These are phyloP conservation scores for Sclerurus mexicanus DNA, from an alignment of 2,113 vertebrate genomes.

Conservation along the genomic window DNA sequence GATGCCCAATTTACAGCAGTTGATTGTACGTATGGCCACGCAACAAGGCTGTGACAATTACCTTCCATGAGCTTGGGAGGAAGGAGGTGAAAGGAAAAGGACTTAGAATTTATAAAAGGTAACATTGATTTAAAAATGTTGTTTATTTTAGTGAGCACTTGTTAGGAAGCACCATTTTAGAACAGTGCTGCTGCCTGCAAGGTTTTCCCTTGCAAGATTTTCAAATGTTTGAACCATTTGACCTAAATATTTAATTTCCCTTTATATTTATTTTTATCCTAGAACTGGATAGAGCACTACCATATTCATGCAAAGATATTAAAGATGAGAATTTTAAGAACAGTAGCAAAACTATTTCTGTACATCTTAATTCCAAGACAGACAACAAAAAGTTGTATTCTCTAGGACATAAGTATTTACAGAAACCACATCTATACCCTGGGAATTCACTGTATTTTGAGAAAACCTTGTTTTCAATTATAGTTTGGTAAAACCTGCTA, in stretches of 20 bases:
- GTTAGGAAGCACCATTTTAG: background rate
- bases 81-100: background rate
- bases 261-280: slow-evolving; percentile 3
- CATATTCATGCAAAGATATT: background rate
- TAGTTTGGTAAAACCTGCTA: slow-evolving; percentile 23
- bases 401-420: background rate
- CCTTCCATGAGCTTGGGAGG: background rate
- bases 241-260: background rate
- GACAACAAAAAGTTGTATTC: background rate
- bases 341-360: background rate
- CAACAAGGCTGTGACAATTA: background rate
- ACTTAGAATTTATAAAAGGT: background rate
- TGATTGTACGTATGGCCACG: rapidly evolving
- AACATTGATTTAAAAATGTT: background rate
- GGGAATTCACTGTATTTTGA: slow-evolving; percentile 11
- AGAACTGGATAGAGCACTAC: background rate
- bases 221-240: background rate
- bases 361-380: background rate
- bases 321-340: background rate
- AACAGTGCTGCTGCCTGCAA: background rate
- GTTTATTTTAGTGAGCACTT: background rate
- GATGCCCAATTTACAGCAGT: background rate
- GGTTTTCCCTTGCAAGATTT: background rate
- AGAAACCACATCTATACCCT: slow-evolving; percentile 21
- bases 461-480: slow-evolving; percentile 10